Evolutionary conservation across 1,140 invertebrate species (phyloP).

Genomic region (Apis dorsata): DNA sequence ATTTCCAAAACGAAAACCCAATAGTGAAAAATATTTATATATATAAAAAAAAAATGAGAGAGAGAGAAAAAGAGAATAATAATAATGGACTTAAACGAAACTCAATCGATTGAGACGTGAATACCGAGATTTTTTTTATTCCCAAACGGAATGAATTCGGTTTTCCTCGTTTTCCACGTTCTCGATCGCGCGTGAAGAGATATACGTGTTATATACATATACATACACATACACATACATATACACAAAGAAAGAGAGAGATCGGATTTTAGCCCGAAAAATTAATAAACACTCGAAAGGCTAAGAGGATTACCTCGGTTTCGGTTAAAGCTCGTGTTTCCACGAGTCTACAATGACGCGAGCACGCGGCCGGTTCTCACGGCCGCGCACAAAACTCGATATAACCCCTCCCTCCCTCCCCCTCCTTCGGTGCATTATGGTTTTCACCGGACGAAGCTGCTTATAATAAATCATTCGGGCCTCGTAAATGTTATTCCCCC

Average conservation of each 20-base stretch:
- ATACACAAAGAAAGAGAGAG: background rate
- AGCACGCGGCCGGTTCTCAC: constrained; percentile 23
- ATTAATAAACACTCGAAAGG: constrained; percentile 52
- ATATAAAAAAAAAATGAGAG: no score
- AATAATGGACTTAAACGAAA: constrained; percentile 18
- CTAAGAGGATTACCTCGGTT: constrained; percentile 56
- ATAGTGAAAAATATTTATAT: no score
- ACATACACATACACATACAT: no score
- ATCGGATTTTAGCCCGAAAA: constrained; percentile 51
- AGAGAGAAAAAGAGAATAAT: background rate
- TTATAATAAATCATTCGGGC: constrained; percentile 30
- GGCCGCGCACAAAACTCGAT: constrained; percentile 28
- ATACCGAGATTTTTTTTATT: background rate
- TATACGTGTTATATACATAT: no score
- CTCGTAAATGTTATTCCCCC: constrained; percentile 7
- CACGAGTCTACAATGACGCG: constrained; percentile 7
- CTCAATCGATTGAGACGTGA: constrained; percentile 35
- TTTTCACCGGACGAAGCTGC: constrained; percentile 33
- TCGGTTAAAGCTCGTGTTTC: constrained; percentile 55
- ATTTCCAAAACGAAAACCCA: no score
- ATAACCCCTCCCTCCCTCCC: background rate
- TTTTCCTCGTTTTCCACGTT: constrained; percentile 7
- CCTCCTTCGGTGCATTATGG: constrained; percentile 15
- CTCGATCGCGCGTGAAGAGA: background rate
- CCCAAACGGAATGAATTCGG: background rate